Evolutionary conservation across 2,113 vertebrate genomes (phyloP), one percentile per base, ranked within the genome.

Genomic region (Pantherophis guttatus): DNA sequence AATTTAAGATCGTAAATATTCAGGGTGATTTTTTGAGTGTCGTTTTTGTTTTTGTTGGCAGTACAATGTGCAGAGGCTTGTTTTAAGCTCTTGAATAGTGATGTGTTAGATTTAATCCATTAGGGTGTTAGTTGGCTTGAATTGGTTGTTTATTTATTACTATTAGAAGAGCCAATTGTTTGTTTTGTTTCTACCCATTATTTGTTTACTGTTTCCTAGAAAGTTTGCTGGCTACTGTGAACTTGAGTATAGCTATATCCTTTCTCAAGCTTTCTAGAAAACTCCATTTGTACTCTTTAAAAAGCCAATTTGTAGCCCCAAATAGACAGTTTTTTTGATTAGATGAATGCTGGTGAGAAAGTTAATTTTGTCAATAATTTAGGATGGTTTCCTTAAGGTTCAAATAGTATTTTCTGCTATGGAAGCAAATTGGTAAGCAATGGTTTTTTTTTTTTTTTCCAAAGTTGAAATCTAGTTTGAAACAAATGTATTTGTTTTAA

Each of bases 101-200:
- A 39, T 70, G 23, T 53, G 33, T 55, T 24, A 10, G 33, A 15
- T 54, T 29, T 75, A 75, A 55, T 55, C 65, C 58, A 65, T 50
- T 90, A 92, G 93, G 95, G 86, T 2, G 5, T 44, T 94, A 88
- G 86, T 93, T 93, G 94, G 86, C 92, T 94, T 85, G 95, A 96
- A 95, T 92, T 29, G 90, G 12, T 62, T 29, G 48, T 19, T 52
- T 13, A 1, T 70, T 65, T 12, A 39, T 19, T n/a, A 70, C 29
- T 70, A 33, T 70, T 17, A 33, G 29, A 70, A 70, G 12, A 70
- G 29, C 29, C 12, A 70, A 33, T 70, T n/a, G 29, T 65, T 65
- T n/a, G 57, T 89, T 92, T 94, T 91, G 88, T 93, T 96, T 92
- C 8, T 44, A 12, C 44, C 19, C 10, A 50, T n/a, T 65, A 15